Conservation (phyloP, 2,797 vertebrate species). For the Luscinia megarhynchos region DNA sequence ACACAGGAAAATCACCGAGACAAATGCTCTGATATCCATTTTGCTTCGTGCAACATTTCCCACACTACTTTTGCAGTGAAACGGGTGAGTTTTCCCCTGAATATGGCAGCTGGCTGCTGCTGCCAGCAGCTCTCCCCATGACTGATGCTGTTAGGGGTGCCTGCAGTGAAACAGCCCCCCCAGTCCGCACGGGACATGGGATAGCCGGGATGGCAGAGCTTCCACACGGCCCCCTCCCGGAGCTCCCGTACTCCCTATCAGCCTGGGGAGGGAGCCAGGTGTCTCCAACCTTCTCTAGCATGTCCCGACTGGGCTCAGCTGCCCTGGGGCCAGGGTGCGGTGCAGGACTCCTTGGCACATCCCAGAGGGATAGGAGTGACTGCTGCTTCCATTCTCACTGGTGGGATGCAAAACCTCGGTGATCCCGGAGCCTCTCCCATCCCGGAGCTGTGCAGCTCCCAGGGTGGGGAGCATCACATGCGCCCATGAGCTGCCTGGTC, state of each 20-base stretch:
- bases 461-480: background rate
- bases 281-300: background rate
- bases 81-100: background rate
- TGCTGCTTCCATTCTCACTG: background rate
- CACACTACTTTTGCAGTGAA: background rate
- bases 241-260: background rate
- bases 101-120: background rate
- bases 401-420: background rate
- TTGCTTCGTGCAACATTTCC: background rate
- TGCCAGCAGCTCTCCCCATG: background rate
- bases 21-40: background rate
- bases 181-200: fast-evolving
- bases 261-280: background rate
- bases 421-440: fast-evolving
- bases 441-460: fast-evolving
- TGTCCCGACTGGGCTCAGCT: background rate
- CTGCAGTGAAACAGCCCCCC: background rate
- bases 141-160: background rate
- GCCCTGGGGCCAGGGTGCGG: background rate
- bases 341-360: background rate
- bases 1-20: background rate
- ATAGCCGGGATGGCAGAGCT: background rate
- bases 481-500: background rate
- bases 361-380: fast-evolving
- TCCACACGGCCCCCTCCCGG: fast-evolving